Evolutionary conservation across 2,888 invertebrate species (phyloP), one percentile per base, ranked within the genome.

Genomic region (Drosophila sordidula): DNA sequence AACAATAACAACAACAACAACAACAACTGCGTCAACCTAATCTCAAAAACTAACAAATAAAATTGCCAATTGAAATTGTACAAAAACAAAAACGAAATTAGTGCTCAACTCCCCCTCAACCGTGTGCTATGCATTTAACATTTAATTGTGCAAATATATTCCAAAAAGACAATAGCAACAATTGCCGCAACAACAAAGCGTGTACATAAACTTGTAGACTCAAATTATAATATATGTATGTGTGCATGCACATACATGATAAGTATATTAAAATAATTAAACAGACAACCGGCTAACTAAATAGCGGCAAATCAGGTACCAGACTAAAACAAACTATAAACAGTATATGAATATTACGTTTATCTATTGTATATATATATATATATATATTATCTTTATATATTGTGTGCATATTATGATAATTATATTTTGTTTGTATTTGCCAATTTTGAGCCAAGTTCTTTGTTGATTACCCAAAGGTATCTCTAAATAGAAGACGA

Each of bases 101-200:
- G 51, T 54, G 55, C 45, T 49, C 58, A 29, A 41, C 12, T 11
- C 38, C 34, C 34, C 11, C 11, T 11, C 32, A 32, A 6, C 12
- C 18, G 6, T 45, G 18, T 39, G 44, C 49, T 44, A 42, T 58
- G 52, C 42, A 56, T 51, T 61, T 54, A 63, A 64, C 78, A 78
- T 81, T 84, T 84, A 73, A 81, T 78, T 82, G 78, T 87, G 87
- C 68, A 75, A 87, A 87, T 47, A 59, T 58, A 55, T 64, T 71
- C 50, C 51, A 50, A 57, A 70, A 70, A 45, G 26, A 45, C 70
- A 70, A 70, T 52, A 58, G 38, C 36, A 62, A 54, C 54, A 68
- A 70, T 54, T 57, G 57, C 50, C 57, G 41, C 32, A 69, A 36
- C 29, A 26, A 36, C 61, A 67, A 54, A 41, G 34, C 29, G 22